Percentiles rank a stretch among this genome's conserved stretches.
Conservation (phyloP, 2,113 vertebrate genomes). For the Odontophorus gujanensis region DNA sequence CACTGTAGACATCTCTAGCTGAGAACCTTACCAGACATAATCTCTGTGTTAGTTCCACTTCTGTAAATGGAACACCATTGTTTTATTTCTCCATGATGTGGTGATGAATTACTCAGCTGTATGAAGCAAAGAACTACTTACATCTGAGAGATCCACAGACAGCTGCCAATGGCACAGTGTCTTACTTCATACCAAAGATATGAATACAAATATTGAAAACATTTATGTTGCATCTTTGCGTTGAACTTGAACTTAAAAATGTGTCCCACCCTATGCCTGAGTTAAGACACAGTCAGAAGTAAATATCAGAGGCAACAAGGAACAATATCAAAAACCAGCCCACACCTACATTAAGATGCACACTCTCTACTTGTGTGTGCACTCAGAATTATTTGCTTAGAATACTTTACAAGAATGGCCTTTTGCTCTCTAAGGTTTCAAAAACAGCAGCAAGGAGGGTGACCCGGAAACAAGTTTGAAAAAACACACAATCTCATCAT, state of each 20-base stretch:
- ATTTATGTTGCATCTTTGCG: background rate
- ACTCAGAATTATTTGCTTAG: background rate
- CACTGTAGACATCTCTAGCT: background rate
- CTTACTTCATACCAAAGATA: background rate
- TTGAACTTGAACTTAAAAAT: background rate
- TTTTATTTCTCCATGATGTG: background rate
- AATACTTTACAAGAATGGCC: background rate
- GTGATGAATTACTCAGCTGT: background rate
- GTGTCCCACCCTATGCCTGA: background rate
- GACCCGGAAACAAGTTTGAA: background rate
- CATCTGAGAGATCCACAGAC: background rate
- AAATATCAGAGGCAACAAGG: background rate
- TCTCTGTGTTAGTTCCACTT: background rate
- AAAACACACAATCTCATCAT: background rate
- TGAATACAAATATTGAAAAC: background rate
- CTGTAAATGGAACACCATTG: background rate
- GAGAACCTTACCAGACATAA: background rate
- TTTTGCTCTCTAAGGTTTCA: background rate
- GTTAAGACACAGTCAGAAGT: background rate
- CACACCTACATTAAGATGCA: fast-evolving
- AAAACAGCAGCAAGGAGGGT: background rate
- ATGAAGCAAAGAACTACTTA: background rate
- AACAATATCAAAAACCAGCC: background rate
- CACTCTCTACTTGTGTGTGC: background rate
- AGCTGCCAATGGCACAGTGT: background rate